These are phyloP conservation scores for Sycophila sp. DNA, from an alignment of 1,140 invertebrate species.

Conservation along the genomic window DNA sequence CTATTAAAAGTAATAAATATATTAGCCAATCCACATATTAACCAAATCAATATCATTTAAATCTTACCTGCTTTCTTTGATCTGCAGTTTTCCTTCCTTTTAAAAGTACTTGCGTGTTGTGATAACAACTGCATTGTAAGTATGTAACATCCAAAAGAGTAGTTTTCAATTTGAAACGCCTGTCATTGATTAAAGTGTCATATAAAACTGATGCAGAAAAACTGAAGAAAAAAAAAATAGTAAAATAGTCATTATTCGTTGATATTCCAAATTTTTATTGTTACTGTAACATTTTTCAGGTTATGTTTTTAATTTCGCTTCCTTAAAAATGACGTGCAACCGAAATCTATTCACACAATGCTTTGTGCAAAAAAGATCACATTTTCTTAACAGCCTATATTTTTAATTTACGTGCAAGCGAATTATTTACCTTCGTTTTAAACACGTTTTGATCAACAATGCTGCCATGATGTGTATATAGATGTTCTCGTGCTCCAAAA, in stretches of 20 bases:
- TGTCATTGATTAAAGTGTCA: conserved; percentile 27
- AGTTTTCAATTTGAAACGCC: conserved; percentile 22
- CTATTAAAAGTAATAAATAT: conserved; percentile 5
- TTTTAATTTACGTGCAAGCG: not conserved
- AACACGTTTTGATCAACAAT: conserved; percentile 37
- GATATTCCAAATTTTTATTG: not conserved
- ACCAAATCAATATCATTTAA: too few relatives aligned
- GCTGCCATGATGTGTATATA: conserved; percentile 42
- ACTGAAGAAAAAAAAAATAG: conserved; percentile 21
- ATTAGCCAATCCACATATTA: not conserved
- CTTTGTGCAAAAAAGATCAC: not conserved
- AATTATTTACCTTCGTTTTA: conserved; percentile 41
- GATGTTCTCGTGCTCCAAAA: too few relatives aligned
- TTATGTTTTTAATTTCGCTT: not conserved
- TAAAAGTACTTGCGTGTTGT: conserved; percentile 42
- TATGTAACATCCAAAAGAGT: conserved; percentile 14
- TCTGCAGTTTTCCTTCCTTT: conserved; percentile 36
- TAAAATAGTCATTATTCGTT: conserved; percentile 7
- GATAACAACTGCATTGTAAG: conserved; percentile 46
- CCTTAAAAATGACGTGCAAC: not conserved
- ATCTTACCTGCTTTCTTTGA: conserved; percentile 28
- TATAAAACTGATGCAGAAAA: conserved; percentile 17
- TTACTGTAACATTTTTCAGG: not conserved
- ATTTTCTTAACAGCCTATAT: not conserved
- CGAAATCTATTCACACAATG: not conserved